These are phyloP conservation scores for Rhagoletis zephyria DNA, from an alignment of 1,140 invertebrate genomes.

Conservation along the genomic window DNA sequence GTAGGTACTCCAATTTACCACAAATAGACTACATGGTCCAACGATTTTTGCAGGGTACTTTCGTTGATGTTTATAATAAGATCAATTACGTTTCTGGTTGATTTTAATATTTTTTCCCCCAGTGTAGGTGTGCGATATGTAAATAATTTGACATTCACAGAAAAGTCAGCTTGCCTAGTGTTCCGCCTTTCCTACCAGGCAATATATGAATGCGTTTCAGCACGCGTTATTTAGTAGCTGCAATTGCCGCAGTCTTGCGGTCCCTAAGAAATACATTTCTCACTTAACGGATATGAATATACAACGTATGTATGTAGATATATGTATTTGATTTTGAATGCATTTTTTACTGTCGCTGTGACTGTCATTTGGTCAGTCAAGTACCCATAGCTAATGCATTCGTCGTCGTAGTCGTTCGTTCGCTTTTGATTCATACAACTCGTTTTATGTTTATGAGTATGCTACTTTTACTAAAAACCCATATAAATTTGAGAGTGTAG, in stretches of 20 bases:
- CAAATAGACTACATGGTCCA: too few species aligned
- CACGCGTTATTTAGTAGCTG: not conserved
- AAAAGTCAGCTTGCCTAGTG: not conserved
- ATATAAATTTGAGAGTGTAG: too few species aligned
- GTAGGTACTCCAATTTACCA: too few species aligned
- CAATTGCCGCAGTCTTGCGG: not conserved
- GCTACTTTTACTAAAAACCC: not conserved
- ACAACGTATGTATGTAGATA: too few species aligned
- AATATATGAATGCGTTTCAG: not conserved
- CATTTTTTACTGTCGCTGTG: not conserved
- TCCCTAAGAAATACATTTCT: slow-evolving; percentile 11
- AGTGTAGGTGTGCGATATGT: not conserved
- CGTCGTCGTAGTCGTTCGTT: not conserved
- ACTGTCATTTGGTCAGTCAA: slow-evolving; percentile 20
- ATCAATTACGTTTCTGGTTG: too few species aligned
- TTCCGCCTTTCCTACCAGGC: not conserved
- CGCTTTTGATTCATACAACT: not conserved
- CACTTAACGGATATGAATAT: not conserved
- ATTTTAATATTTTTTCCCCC: too few species aligned
- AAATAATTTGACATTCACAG: not conserved
- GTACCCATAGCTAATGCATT: slow-evolving; percentile 1
- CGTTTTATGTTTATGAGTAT: slow-evolving; percentile 15
- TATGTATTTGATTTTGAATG: not conserved
- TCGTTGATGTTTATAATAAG: too few species aligned
- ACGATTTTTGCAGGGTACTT: too few species aligned